A percentile compares a stretch with the other conserved stretches of the same genome.
Evolutionary conservation across 2,888 invertebrate genomes (phyloP).

Genomic region (Phytoseiulus persimilis): DNA sequence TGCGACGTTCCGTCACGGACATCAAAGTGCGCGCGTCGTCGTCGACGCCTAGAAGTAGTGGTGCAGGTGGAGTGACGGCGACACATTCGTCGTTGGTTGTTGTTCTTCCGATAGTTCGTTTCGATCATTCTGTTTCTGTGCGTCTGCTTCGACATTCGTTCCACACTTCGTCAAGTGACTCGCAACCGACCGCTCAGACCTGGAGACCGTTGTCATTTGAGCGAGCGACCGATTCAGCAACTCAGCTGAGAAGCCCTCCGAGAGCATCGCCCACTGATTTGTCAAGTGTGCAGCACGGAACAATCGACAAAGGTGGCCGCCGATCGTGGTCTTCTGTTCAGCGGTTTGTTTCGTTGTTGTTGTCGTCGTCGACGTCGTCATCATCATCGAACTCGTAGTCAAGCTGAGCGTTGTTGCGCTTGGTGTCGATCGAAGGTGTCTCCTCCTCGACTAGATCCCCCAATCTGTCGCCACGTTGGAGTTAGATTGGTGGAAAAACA

Average conservation of each 20-base stretch:
- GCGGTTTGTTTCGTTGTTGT: conserved; percentile 8
- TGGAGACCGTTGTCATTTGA: no score
- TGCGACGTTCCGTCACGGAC: neutral
- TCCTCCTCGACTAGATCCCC: conserved; percentile 14
- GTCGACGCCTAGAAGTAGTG: neutral
- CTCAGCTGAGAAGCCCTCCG: no score
- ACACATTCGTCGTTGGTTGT: neutral
- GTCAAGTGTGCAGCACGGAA: neutral
- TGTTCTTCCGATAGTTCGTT: neutral
- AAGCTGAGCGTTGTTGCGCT: neutral
- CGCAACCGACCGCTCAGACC: neutral
- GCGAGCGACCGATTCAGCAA: no score
- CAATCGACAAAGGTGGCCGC: conserved; percentile 1
- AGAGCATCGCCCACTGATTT: no score
- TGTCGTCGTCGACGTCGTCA: neutral
- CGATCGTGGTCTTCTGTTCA: neutral
- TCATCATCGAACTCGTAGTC: neutral
- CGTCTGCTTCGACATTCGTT: neutral
- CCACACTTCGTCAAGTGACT: neutral
- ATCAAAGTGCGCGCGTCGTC: neutral
- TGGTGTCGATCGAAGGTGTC: conserved; percentile 16
- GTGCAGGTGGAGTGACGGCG: neutral
- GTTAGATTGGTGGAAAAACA: conserved; percentile 37
- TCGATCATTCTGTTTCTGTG: neutral
- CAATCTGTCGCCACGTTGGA: conserved; percentile 37